Conservation (phyloP, 2,113 vertebrate genomes). For the Lagopus leucura region DNA sequence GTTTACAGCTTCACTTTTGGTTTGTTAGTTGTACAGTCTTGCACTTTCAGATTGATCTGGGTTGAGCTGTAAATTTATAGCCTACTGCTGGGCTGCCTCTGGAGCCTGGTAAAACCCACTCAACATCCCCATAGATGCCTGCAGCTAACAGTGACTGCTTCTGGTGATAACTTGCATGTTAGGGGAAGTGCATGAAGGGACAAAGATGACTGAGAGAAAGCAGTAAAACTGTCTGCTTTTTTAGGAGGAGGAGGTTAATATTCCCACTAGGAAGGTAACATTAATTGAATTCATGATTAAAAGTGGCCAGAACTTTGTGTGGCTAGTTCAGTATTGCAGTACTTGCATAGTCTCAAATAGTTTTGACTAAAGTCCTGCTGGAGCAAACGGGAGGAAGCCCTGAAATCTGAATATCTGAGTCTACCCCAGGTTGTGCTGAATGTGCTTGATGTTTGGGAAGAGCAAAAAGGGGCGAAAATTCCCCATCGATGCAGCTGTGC, state of each 20-base stretch:
- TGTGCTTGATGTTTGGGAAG: not conserved
- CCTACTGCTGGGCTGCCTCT: not conserved
- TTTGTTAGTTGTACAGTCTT: not conserved
- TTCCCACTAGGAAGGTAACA: not conserved
- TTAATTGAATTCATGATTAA: conserved; percentile 20
- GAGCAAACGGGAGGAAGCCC: not conserved
- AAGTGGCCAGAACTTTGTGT: not conserved
- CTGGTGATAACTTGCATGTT: not conserved
- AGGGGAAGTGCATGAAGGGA: not conserved
- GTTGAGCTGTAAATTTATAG: not conserved
- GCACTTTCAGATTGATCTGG: not conserved
- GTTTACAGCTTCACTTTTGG: not conserved
- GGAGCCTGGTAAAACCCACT: not conserved
- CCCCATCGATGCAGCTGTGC: accelerated
- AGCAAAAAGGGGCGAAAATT: not conserved
- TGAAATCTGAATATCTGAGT: not conserved
- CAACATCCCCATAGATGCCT: not conserved
- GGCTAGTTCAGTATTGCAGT: not conserved
- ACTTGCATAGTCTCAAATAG: not conserved
- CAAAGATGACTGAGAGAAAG: not conserved
- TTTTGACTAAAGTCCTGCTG: not conserved
- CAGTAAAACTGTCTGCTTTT: not conserved
- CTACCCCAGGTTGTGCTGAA: not conserved
- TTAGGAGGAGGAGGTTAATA: not conserved
- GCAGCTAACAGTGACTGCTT: not conserved